Evolutionary conservation across 30 jellyfish, hydroid and myxozoan species (phyloP), one percentile per base, ranked within the genome.

Genomic region (Phacellophora camtschatica): DNA sequence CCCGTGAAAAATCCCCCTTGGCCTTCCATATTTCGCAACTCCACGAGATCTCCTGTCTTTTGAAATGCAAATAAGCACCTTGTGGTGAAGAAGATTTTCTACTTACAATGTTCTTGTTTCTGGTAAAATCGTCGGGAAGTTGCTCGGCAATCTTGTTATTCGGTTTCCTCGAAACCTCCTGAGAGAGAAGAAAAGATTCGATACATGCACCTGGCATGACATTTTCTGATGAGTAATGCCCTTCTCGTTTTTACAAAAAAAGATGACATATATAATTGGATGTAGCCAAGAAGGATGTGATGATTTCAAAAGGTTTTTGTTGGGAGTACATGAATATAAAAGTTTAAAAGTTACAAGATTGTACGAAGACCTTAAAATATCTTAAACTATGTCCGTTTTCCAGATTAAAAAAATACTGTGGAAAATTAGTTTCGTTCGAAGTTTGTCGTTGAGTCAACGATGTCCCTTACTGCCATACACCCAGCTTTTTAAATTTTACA

Each of bases 101-200:
- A 42, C 88, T 76, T 57, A 76, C 88, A 76, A 22, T 48, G 79
- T 23, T 22, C 23, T 42, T 12, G 70, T 58, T 23, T 76, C 42
- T 43, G 88, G 88, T 30, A 36, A 46, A 18, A 58, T 20, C 74
- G 27, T 76, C 24, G 79, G 79, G 66, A 76, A 76, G 67, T 76
- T 61, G 43, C 25, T 13, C 30, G 88, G 88, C 41, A 76, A 57
- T 20, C 88, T 76, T 45, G 69, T 76, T 39, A 76, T 76, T 24
- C 35, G n/a, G 53, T 76, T 76, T 43, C 59, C 79, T 11, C 88
- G 69, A 32, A 76, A 61, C 29, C 78, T 58, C 79, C 88, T 76
- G 19, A 76, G 54, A 73, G 33, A 20, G 58, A 73, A 73, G 74
- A 73, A 73, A 71, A 25, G 35, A 56, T 43, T 50, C 12, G 37